A percentile compares a stretch with the other conserved stretches of the same genome.
Evolutionary conservation across 1,140 invertebrate genomes (phyloP).

Genomic region (Drosophila nannoptera): DNA sequence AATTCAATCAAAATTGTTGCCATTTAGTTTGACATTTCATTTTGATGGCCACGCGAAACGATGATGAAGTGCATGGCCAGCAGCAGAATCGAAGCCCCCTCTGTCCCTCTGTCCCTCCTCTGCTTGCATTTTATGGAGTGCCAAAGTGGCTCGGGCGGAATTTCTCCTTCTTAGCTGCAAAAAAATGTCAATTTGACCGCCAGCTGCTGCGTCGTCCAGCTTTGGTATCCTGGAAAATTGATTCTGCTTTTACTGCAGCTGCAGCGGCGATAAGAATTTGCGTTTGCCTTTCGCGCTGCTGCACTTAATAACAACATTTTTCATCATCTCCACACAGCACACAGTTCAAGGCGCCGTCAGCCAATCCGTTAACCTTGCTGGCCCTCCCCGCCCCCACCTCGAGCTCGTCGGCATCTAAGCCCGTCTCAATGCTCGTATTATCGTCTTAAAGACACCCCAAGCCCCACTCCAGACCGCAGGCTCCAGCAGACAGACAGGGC

Average conservation of each 20-base stretch:
- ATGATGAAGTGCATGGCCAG: slow-evolving; percentile 65
- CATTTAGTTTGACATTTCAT: slow-evolving; percentile 77
- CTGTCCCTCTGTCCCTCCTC: slow-evolving; percentile 36
- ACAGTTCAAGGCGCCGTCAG: neutral
- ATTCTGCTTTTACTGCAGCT: slow-evolving; percentile 54
- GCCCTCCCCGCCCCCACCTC: too few relatives aligned
- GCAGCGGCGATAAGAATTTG: slow-evolving; percentile 62
- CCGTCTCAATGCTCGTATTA: neutral
- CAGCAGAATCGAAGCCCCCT: slow-evolving; percentile 6
- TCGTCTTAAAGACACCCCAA: neutral
- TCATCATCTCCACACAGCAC: slow-evolving; percentile 54
- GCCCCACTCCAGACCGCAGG: neutral
- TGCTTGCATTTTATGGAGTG: slow-evolving; percentile 61
- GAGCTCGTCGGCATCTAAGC: neutral
- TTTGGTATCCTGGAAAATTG: slow-evolving; percentile 53
- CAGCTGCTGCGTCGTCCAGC: slow-evolving; percentile 31
- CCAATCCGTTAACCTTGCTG: too few relatives aligned
- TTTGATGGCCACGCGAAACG: slow-evolving; percentile 66
- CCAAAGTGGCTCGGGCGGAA: slow-evolving; percentile 56
- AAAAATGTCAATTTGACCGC: slow-evolving; percentile 63
- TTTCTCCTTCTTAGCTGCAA: slow-evolving; percentile 38
- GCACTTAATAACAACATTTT: slow-evolving; percentile 54
- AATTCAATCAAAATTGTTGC: slow-evolving; percentile 77
- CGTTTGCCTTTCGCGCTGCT: slow-evolving; percentile 24
- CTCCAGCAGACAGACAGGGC: neutral